Evolutionary conservation across 2,113 vertebrate species (phyloP).

Genomic region (Callospermophilus lateralis): DNA sequence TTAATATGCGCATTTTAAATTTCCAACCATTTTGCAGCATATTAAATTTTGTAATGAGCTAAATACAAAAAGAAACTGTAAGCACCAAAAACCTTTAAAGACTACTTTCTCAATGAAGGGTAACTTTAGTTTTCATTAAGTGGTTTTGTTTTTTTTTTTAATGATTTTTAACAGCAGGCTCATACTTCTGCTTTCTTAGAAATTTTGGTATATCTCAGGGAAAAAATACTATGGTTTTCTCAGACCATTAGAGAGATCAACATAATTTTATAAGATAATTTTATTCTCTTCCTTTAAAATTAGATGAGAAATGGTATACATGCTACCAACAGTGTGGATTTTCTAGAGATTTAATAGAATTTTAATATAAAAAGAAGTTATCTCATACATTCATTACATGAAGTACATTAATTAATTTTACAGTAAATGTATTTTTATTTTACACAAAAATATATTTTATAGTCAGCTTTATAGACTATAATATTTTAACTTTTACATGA

Average conservation of each 20-base stretch:
- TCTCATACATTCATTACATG: neutral
- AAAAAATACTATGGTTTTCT: neutral
- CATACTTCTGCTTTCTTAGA: neutral
- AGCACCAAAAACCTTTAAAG: neutral
- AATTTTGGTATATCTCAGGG: neutral
- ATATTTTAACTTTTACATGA: neutral
- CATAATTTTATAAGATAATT: neutral
- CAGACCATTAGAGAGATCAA: neutral
- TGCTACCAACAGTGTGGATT: neutral
- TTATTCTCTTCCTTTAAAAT: neutral
- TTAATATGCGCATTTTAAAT: neutral
- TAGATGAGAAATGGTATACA: neutral
- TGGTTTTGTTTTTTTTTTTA: neutral
- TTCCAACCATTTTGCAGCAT: neutral
- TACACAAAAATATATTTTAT: neutral
- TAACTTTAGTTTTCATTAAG: conserved; percentile 37
- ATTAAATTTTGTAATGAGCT: conserved; percentile 18
- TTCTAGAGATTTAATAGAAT: conserved; percentile 17
- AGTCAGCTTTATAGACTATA: neutral
- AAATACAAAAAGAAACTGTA: conserved; percentile 32
- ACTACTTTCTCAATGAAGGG: conserved; percentile 2
- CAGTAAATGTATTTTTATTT: neutral
- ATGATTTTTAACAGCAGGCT: neutral
- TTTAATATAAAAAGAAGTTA: neutral
- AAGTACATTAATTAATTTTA: conserved; percentile 35